Evolutionary conservation across 2,797 vertebrate genomes (phyloP).

Genomic region (Fringilla coelebs): DNA sequence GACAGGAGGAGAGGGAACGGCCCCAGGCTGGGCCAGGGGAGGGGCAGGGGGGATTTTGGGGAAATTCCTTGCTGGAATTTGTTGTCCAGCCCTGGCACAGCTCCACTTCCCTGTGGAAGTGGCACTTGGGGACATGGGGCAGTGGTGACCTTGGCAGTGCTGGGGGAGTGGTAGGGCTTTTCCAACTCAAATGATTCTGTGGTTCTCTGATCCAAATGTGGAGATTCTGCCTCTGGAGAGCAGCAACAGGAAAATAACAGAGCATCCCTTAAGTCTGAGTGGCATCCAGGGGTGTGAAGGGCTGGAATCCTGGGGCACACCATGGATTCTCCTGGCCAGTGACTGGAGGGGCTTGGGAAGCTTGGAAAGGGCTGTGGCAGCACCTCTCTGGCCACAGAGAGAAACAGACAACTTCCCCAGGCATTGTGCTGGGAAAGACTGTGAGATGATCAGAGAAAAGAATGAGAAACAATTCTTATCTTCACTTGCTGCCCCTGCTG

Average conservation of each 20-base stretch:
- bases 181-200: neutral
- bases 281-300: no score
- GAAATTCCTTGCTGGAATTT: neutral
- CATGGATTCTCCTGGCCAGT: neutral
- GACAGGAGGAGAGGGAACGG: neutral
- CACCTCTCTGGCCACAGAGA: neutral
- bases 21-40: neutral
- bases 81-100: neutral
- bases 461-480: neutral
- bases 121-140: neutral
- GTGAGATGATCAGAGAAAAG: neutral
- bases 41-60: accelerated
- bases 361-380: neutral
- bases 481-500: neutral
- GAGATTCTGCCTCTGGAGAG: neutral
- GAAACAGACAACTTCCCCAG: neutral
- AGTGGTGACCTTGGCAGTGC: neutral
- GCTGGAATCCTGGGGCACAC: neutral
- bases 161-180: neutral
- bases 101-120: neutral
- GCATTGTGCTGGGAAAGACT: neutral
- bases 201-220: neutral
- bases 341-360: neutral
- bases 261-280: no score
- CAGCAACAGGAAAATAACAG: neutral